Percentiles rank a stretch among this genome's conserved stretches.
Evolutionary conservation across 2,113 vertebrate genomes (phyloP).

Genomic region (Physeter macrocephalus): DNA sequence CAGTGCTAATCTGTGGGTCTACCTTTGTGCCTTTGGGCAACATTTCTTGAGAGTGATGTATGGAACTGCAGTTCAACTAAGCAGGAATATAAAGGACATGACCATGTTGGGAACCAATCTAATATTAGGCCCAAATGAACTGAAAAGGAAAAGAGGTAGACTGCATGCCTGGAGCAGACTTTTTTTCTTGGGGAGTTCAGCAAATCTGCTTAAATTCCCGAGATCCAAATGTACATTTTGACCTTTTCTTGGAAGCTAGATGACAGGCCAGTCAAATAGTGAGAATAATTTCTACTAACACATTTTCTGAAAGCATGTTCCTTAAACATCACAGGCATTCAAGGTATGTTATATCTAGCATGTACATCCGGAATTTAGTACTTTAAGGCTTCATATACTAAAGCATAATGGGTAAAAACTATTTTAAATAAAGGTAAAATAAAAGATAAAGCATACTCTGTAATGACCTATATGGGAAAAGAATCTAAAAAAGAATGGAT

Average conservation of each 20-base stretch:
- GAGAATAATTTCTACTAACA: slow-evolving; percentile 52
- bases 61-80: slow-evolving; percentile 65
- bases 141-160: slow-evolving; percentile 66
- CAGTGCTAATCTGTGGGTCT: slow-evolving; percentile 70
- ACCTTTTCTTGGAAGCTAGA: slow-evolving; percentile 66
- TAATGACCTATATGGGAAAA: neutral
- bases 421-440: slow-evolving; percentile 32
- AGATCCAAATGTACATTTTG: slow-evolving; percentile 64
- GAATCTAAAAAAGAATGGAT: neutral
- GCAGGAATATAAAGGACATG: slow-evolving; percentile 66
- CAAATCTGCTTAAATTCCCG: slow-evolving; percentile 70
- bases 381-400: neutral
- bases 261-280: slow-evolving; percentile 60
- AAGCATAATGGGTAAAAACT: neutral
- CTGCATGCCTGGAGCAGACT: slow-evolving; percentile 43
- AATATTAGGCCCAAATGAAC: slow-evolving; percentile 70
- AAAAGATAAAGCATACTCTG: neutral
- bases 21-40: slow-evolving; percentile 68
- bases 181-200: slow-evolving; percentile 50
- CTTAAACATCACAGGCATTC: slow-evolving; percentile 39
- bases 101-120: slow-evolving; percentile 69
- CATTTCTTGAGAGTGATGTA: slow-evolving; percentile 72
- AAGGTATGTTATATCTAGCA: neutral
- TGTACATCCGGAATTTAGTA: neutral
- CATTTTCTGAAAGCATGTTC: slow-evolving; percentile 25